Conservation (phyloP, 30 jellyfish, hydroid and myxozoan genomes). For the Chrysaora quinquecirrha region DNA sequence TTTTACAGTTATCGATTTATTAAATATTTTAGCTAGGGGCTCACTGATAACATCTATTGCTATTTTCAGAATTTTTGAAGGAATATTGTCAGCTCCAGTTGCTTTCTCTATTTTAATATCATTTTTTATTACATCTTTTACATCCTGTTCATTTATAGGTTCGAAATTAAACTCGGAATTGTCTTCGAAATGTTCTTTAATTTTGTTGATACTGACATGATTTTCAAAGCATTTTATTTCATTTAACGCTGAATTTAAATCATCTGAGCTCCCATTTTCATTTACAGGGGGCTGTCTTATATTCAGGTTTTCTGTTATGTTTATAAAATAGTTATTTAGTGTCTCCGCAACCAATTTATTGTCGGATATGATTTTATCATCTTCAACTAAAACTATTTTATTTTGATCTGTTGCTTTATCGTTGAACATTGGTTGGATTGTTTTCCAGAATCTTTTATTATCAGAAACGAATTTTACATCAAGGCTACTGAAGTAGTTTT, state of each 20-base stretch:
- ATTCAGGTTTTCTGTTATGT: slow-evolving; percentile 3
- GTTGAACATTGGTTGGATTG: slow-evolving; percentile 4
- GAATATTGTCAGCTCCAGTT: neutral
- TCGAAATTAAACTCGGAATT: no score
- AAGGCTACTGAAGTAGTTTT: slow-evolving; percentile 1
- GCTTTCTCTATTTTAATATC: neutral
- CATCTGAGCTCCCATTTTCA: neutral
- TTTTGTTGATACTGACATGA: neutral
- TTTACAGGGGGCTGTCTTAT: no score
- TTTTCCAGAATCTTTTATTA: slow-evolving; percentile 22
- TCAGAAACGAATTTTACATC: neutral
- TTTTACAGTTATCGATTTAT: neutral
- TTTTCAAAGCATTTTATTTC: no score
- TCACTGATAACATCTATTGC: neutral
- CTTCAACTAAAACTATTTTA: neutral
- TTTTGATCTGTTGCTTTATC: neutral
- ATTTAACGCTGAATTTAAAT: neutral
- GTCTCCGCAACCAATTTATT: neutral
- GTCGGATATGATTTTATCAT: neutral
- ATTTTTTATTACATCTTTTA: neutral
- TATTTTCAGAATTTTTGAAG: slow-evolving; percentile 5
- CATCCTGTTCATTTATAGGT: neutral
- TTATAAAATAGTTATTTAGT: neutral
- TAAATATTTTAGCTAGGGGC: slow-evolving; percentile 1
- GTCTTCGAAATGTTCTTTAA: neutral